Percentiles rank a stretch among this genome's conserved stretches.
phyloP scores from a whole-genome alignment of 2,113 vertebrate genomes.

The Hypanus sabinus region DNA sequence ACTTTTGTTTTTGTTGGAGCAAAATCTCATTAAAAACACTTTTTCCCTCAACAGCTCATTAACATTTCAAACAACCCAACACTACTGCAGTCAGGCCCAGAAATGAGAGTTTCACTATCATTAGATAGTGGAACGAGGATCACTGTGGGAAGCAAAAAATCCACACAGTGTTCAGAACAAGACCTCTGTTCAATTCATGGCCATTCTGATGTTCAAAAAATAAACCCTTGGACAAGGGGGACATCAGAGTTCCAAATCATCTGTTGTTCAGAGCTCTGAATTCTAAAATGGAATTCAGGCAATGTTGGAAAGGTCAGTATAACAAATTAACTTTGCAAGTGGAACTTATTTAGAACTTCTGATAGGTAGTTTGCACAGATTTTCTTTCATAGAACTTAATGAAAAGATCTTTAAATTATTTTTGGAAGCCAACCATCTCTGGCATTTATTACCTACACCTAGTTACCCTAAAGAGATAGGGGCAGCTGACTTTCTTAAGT shows the following conservation, averaged over 20 bases:
- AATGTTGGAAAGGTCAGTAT: not conserved
- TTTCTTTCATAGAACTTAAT: not conserved
- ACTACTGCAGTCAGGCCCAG: not conserved
- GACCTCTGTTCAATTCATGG: too few species aligned
- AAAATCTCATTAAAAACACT: not conserved
- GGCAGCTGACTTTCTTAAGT: not conserved
- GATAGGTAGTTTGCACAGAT: not conserved
- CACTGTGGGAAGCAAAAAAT: not conserved
- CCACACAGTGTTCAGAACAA: not conserved
- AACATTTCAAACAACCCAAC: slow-evolving; percentile 1
- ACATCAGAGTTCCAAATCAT: not conserved
- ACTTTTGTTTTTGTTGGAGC: not conserved
- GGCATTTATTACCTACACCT: not conserved
- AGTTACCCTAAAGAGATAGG: not conserved
- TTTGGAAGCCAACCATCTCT: not conserved
- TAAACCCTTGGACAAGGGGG: not conserved
- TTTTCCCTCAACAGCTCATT: not conserved
- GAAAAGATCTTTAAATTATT: not conserved
- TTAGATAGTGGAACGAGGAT: not conserved
- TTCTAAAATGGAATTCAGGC: not conserved
- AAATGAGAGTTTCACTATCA: not conserved
- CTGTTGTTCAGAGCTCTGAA: not conserved
- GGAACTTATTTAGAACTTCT: not conserved
- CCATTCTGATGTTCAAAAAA: not conserved
- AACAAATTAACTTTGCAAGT: not conserved